phyloP scores from a whole-genome alignment of 2,113 vertebrate species.

The Equus quagga region DNA sequence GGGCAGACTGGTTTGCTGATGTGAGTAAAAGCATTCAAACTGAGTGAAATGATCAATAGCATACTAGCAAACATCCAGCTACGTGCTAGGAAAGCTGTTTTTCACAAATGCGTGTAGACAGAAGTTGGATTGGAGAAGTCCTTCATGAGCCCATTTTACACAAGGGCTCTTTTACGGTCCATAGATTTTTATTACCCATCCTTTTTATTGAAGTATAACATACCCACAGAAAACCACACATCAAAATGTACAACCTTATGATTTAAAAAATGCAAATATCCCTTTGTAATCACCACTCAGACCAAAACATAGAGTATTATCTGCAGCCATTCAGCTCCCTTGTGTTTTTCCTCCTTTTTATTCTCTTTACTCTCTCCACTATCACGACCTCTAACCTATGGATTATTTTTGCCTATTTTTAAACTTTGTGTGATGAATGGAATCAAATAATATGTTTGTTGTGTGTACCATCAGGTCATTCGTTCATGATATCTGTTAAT shows the following conservation, averaged over 20 bases:
- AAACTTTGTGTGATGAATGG: not conserved
- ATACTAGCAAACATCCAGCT: not conserved
- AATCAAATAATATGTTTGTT: not conserved
- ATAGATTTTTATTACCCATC: not conserved
- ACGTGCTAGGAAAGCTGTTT: not conserved
- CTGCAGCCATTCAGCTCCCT: not conserved
- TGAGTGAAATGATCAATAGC: not conserved
- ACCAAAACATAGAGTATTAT: not conserved
- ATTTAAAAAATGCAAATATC: not conserved
- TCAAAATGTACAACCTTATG: not conserved
- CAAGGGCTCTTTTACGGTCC: not conserved
- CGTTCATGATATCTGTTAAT: not conserved
- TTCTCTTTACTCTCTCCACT: not conserved
- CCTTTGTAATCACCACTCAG: not conserved
- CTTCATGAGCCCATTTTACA: not conserved
- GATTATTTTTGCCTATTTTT: conserved; percentile 14
- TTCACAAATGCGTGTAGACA: not conserved
- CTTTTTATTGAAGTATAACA: not conserved
- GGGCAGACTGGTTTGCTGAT: not conserved
- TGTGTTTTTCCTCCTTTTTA: not conserved
- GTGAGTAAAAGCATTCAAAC: not conserved
- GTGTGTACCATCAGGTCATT: not conserved
- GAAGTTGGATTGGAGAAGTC: not conserved
- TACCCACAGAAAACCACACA: not conserved
- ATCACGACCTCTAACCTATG: not conserved